phyloP scores from a whole-genome alignment of 2,888 invertebrate species.

The Ennomos fuscantarius region DNA sequence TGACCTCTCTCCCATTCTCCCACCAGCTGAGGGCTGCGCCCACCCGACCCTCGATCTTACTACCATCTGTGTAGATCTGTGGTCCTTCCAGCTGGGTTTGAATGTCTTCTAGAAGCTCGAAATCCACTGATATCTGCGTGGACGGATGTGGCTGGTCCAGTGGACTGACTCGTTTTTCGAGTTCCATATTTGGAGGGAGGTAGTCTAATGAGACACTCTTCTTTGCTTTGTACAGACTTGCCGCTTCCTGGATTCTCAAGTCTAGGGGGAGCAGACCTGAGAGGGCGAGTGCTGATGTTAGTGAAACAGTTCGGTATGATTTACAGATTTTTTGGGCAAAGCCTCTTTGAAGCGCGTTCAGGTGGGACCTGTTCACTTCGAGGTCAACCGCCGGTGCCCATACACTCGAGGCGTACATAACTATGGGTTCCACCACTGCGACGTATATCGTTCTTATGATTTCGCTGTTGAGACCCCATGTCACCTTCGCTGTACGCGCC shows the following conservation, averaged over 20 bases:
- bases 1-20: neutral
- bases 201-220: neutral
- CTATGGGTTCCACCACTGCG: neutral
- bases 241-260: constrained; percentile 32
- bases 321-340: neutral
- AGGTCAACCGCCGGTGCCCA: constrained; percentile 4
- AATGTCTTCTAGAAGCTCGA: neutral
- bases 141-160: neutral
- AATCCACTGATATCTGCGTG: neutral
- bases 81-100: neutral
- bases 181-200: neutral
- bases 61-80: neutral
- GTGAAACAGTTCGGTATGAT: neutral
- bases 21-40: neutral
- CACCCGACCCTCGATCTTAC: neutral
- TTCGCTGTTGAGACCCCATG: too few species aligned
- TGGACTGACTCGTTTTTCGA: neutral
- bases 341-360: neutral
- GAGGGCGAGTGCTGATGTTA: constrained; percentile 13
- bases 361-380: constrained; percentile 3
- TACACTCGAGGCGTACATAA: constrained; percentile 6
- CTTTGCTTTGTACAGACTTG: constrained; percentile 10
- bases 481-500: neutral
- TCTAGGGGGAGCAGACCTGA: constrained; percentile 38
- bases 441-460: neutral